Percentiles rank a stretch among this genome's conserved stretches.
Evolutionary conservation across 1,140 invertebrate species (phyloP).

Genomic region (Pseudomyrmex pallidus): DNA sequence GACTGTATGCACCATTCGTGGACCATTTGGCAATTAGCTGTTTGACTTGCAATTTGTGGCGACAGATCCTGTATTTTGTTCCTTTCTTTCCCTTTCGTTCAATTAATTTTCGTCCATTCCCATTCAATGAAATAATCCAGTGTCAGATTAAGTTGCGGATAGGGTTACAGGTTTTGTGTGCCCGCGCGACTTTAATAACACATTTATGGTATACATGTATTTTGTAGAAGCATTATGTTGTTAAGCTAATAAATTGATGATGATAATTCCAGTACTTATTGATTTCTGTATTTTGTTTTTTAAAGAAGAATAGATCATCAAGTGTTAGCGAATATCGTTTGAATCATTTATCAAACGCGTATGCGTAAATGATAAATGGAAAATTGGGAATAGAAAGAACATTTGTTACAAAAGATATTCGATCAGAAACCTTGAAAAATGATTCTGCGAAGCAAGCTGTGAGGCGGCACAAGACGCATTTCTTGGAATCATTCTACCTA

Average conservation of each 20-base stretch:
- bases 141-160: neutral
- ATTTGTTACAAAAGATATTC: conserved; percentile 13
- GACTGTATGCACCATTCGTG: conserved; percentile 38
- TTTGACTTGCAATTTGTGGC: conserved; percentile 58
- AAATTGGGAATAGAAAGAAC: neutral
- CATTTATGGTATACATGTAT: neutral
- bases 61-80: neutral
- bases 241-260: no score
- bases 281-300: neutral
- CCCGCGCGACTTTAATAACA: neutral
- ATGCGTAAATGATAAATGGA: neutral
- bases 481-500: conserved; percentile 52
- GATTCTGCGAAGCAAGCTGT: conserved; percentile 3
- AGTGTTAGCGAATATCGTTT: neutral
- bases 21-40: conserved; percentile 69
- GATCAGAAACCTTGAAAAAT: conserved; percentile 8
- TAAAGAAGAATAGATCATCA: no score
- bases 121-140: neutral
- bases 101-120: neutral
- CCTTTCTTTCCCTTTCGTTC: neutral
- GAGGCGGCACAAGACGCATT: conserved; percentile 4
- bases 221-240: neutral
- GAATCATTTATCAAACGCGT: neutral
- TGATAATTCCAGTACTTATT: no score
- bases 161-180: neutral